These are phyloP conservation scores for Pteruthius melanotis DNA, from an alignment of 2,113 vertebrate species.

Conservation along the genomic window DNA sequence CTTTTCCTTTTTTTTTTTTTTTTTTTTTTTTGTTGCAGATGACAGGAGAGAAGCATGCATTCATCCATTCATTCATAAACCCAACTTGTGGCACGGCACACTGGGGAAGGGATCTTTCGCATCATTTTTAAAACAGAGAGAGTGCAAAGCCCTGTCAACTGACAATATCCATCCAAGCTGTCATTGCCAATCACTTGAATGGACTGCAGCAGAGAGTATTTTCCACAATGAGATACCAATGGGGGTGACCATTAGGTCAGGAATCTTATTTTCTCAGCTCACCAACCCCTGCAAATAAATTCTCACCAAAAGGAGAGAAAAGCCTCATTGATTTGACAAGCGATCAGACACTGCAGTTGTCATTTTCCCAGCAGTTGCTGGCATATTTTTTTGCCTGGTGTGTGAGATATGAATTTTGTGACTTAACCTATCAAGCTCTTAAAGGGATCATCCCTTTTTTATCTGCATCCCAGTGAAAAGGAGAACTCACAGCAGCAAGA, in stretches of 20 bases:
- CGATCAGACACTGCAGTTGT: slow-evolving; percentile 58
- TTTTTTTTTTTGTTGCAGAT: background rate
- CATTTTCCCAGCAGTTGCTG: slow-evolving; percentile 68
- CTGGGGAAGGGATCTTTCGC: slow-evolving; percentile 51
- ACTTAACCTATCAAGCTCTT: slow-evolving; percentile 36
- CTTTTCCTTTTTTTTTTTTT: background rate
- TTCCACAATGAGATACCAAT: slow-evolving; percentile 65
- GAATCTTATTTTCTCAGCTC: slow-evolving; percentile 69
- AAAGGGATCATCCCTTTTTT: slow-evolving; percentile 37
- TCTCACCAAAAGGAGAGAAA: slow-evolving; percentile 69
- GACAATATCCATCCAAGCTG: slow-evolving; percentile 66
- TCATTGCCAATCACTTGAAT: slow-evolving; percentile 70
- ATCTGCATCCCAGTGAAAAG: background rate
- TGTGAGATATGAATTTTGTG: slow-evolving; percentile 37
- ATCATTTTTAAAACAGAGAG: slow-evolving; percentile 40
- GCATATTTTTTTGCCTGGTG: slow-evolving; percentile 61
- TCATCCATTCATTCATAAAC: slow-evolving; percentile 57
- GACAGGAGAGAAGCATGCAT: slow-evolving; percentile 40
- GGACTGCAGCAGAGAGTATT: slow-evolving; percentile 66
- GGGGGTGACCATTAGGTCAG: slow-evolving; percentile 67
- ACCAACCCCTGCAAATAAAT: slow-evolving; percentile 66
- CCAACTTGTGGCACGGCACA: slow-evolving; percentile 20
- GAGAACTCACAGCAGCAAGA: background rate
- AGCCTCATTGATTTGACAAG: slow-evolving; percentile 69
- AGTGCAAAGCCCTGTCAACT: slow-evolving; percentile 64